Percentiles rank a stretch among this genome's conserved stretches.
These are phyloP conservation scores for Microplitis manilae DNA, from an alignment of 2,888 invertebrate species.

Conservation along the genomic window DNA sequence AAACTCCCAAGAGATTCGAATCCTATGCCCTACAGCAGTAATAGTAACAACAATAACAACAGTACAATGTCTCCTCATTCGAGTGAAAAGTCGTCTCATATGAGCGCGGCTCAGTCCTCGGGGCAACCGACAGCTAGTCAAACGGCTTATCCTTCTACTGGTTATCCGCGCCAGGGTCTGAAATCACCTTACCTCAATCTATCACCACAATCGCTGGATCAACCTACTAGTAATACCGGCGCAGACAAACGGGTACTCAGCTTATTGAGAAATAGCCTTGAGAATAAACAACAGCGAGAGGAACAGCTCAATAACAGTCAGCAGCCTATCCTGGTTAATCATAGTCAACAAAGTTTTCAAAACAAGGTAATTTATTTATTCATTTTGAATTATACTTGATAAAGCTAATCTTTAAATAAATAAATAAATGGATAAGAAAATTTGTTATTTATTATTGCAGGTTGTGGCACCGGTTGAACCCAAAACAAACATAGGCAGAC, in stretches of 20 bases:
- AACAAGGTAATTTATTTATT: slow-evolving; percentile 59
- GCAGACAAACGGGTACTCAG: slow-evolving; percentile 83
- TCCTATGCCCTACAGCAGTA: slow-evolving; percentile 49
- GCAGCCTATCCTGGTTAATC: slow-evolving; percentile 63
- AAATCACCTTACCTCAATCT: slow-evolving; percentile 54
- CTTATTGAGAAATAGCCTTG: slow-evolving; percentile 81
- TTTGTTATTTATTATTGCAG: slow-evolving; percentile 44
- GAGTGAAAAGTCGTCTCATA: slow-evolving; percentile 41
- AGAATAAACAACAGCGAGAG: slow-evolving; percentile 74
- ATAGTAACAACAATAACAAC: not conserved
- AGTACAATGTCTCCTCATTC: slow-evolving; percentile 37
- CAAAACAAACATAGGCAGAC: slow-evolving; percentile 73
- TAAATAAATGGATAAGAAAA: not conserved
- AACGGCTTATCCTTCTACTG: slow-evolving; percentile 49
- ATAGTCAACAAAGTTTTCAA: slow-evolving; percentile 66
- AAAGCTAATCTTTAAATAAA: not conserved
- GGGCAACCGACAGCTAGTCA: slow-evolving; percentile 54
- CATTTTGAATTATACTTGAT: too few relatives aligned
- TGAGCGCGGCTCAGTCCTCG: slow-evolving; percentile 33
- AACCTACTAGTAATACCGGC: slow-evolving; percentile 68
- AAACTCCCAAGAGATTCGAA: slow-evolving; percentile 52
- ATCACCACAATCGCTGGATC: slow-evolving; percentile 35
- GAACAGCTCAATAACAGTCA: slow-evolving; percentile 65
- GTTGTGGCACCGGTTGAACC: slow-evolving; percentile 68
- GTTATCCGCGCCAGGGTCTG: slow-evolving; percentile 57